phyloP scores from a whole-genome alignment of 2,888 invertebrate genomes.

The Phytoseiulus persimilis region DNA sequence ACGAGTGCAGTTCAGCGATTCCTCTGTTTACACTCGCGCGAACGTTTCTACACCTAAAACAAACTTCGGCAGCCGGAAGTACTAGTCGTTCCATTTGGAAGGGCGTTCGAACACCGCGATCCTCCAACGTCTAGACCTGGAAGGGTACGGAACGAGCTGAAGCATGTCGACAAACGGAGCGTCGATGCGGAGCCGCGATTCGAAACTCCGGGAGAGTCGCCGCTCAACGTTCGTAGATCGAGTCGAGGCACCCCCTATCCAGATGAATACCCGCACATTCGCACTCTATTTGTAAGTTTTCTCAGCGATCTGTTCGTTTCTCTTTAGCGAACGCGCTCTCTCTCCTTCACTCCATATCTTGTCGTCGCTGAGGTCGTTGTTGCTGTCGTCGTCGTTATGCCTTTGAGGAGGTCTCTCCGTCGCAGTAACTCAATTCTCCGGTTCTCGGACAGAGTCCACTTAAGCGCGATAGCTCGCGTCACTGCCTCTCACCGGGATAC shows the following conservation, averaged over 20 bases:
- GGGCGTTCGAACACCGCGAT: background rate
- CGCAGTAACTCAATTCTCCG: background rate
- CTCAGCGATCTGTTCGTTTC: slow-evolving; percentile 5
- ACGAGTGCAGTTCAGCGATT: slow-evolving; percentile 5
- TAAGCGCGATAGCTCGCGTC: background rate
- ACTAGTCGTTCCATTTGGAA: no score
- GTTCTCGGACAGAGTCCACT: background rate
- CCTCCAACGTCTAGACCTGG: background rate
- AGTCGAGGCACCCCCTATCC: background rate
- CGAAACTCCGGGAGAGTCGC: no score
- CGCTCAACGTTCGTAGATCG: background rate
- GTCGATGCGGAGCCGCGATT: no score
- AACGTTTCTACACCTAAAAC: background rate
- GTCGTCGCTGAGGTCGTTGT: background rate
- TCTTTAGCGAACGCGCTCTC: background rate
- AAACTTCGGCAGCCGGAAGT: background rate
- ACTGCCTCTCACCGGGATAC: background rate
- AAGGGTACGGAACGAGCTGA: no score
- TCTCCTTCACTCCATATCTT: background rate
- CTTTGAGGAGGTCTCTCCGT: background rate
- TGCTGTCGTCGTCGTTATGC: background rate
- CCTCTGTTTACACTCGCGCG: background rate
- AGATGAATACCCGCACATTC: background rate
- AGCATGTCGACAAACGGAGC: no score
- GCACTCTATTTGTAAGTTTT: slow-evolving; percentile 5